phyloP scores from a whole-genome alignment of 2,888 invertebrate genomes.

The Dexiosoma caninum region DNA sequence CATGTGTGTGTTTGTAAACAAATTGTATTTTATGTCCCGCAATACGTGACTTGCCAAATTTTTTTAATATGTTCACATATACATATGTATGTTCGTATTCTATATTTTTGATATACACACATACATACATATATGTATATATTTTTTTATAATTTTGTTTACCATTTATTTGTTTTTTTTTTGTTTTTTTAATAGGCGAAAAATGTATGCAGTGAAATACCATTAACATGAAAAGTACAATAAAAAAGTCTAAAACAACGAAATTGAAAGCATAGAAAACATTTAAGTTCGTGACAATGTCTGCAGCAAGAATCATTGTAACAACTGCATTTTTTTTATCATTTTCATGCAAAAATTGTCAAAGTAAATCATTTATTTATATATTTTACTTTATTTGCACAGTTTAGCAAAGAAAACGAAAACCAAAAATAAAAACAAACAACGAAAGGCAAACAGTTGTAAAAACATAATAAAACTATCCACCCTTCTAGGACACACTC shows the following conservation, averaged over 20 bases:
- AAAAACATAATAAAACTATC: conserved; percentile 24
- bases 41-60: conserved; percentile 43
- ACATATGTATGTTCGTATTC: too few relatives aligned
- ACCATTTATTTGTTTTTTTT: neutral
- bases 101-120: conserved; percentile 32
- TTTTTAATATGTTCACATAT: conserved; percentile 28
- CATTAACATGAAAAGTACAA: conserved; percentile 27
- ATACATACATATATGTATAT: too few relatives aligned
- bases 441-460: conserved; percentile 19
- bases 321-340: conserved; percentile 49
- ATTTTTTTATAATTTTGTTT: conserved; percentile 16
- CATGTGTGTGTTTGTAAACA: neutral
- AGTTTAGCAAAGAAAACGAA: conserved; percentile 19
- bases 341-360: conserved; percentile 62
- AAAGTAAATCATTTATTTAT: conserved; percentile 61
- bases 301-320: conserved; percentile 57
- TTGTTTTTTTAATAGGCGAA: neutral
- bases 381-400: neutral
- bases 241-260: conserved; percentile 37
- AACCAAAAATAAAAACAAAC: too few relatives aligned
- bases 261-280: conserved; percentile 56
- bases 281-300: conserved; percentile 60
- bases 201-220: neutral
- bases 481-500: conserved; percentile 22
- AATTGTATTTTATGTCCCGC: conserved; percentile 20